Evolutionary conservation across 2,888 invertebrate genomes (phyloP), one percentile per base, ranked within the genome.

Genomic region (Apotomis turbidana): DNA sequence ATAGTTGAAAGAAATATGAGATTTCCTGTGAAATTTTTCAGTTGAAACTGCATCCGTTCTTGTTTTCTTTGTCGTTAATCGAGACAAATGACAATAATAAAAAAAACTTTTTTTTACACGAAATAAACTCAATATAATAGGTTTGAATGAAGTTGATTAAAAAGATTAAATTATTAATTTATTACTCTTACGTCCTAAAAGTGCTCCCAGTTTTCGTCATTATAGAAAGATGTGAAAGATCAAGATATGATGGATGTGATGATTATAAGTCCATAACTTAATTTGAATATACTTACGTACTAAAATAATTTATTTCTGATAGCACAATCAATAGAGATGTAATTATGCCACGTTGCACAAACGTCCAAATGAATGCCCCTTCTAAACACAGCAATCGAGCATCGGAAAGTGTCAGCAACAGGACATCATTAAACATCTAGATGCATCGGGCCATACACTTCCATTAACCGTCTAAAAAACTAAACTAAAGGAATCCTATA

Each of bases 1-100:
- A 79, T 73, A 81, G 59, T 76, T 73, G 67, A 78, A 74, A 78
- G 74, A 75, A 79, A 78, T 69, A 75, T 79, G 80, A 81, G 78
- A 79, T 81, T 78, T 68, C 46, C 13, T 49, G 60, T 55, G 38
- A 55, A 38, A 51, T n/a, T 36, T 12, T 60, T 60, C 60, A 52
- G 61, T 57, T 9, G 13, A 36, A 71, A 57, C 44, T 27, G 52
- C 27, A n/a, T 44, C 52, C 49, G 44, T 68, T 44, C 44, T 27
- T 27, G 27, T 27, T 27, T 27, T 27, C 2, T 27, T 27, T 27
- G 27, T 27, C 57, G 49, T 63, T n/a, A 51, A 67, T 57, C 60
- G 15, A 51, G 58, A 55, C 13, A 61, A n/a, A n/a, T 44, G 44
- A 52, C 36, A 41, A 5, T n/a, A 58, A 57, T 52, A 49, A 15